Percentiles rank a stretch among this genome's conserved stretches.
Evolutionary conservation across 1,140 invertebrate genomes (phyloP).

Genomic region (Holotrichia oblita): DNA sequence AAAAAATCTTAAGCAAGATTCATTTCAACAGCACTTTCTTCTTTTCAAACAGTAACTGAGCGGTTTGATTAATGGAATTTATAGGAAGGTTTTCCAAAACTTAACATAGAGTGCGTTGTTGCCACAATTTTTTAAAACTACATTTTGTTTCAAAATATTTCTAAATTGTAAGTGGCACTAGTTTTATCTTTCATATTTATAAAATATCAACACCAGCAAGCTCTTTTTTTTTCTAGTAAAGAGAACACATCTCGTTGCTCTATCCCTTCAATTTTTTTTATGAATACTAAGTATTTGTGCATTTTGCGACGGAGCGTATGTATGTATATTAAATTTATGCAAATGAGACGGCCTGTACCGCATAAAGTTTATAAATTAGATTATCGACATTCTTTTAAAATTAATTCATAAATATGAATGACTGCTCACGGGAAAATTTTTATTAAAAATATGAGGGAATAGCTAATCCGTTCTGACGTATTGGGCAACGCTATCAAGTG

Average conservation of each 20-base stretch:
- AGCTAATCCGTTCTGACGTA: conserved; percentile 18
- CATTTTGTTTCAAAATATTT: too few relatives aligned
- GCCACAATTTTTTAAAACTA: too few relatives aligned
- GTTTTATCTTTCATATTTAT: not conserved
- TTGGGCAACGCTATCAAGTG: conserved; percentile 5
- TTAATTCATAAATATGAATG: conserved; percentile 56
- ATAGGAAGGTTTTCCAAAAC: too few relatives aligned
- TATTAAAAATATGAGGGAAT: conserved; percentile 39
- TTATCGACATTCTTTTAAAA: conserved; percentile 54
- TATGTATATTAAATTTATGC: conserved; percentile 47
- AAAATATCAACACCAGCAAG: not conserved
- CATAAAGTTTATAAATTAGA: conserved; percentile 52
- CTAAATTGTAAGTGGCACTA: not conserved
- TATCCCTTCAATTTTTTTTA: conserved; percentile 26
- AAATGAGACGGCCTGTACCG: conserved; percentile 41
- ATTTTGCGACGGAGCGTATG: not conserved
- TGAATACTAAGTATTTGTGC: conserved; percentile 35
- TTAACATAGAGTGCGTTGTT: too few relatives aligned
- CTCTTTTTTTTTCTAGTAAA: not conserved
- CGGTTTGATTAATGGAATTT: too few relatives aligned
- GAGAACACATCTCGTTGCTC: not conserved
- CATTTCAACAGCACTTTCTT: too few relatives aligned
- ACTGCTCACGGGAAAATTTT: conserved; percentile 45
- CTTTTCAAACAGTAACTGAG: too few relatives aligned
- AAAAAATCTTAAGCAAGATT: too few relatives aligned